Conservation (phyloP, 1,140 invertebrate genomes). For the Linepithema humile region DNA sequence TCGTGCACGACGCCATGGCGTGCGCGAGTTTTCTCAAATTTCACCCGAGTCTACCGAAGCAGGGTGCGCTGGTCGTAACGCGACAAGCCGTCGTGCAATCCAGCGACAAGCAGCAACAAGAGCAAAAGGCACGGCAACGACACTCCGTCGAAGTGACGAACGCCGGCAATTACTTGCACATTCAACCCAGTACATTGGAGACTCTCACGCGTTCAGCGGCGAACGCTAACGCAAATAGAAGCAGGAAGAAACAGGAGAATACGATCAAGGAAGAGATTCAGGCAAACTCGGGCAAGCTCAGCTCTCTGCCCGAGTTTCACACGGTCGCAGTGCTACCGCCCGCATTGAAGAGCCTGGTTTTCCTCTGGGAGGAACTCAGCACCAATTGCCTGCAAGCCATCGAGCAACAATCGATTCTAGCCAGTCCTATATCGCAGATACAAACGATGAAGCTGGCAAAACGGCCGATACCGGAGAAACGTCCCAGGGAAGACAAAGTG, state of each 20-base stretch:
- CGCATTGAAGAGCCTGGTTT: slow-evolving; percentile 92
- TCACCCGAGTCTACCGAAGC: slow-evolving; percentile 94
- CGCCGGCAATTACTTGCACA: slow-evolving; percentile 91
- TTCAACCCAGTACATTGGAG: slow-evolving; percentile 91
- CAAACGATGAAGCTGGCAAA: slow-evolving; percentile 82
- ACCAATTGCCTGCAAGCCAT: slow-evolving; percentile 88
- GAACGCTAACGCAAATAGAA: slow-evolving; percentile 89
- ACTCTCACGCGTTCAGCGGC: slow-evolving; percentile 90
- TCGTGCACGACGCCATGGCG: slow-evolving; percentile 98
- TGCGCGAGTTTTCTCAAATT: slow-evolving; percentile 98
- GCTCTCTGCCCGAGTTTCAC: slow-evolving; percentile 82
- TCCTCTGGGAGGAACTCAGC: slow-evolving; percentile 96
- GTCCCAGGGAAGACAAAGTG: slow-evolving; percentile 80
- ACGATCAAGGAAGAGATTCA: slow-evolving; percentile 86
- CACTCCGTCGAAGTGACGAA: slow-evolving; percentile 95
- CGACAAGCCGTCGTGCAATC: slow-evolving; percentile 75
- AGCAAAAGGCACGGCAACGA: slow-evolving; percentile 89
- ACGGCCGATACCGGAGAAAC: slow-evolving; percentile 74
- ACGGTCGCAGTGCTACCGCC: slow-evolving; percentile 92
- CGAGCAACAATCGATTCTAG: slow-evolving; percentile 84
- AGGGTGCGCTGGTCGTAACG: slow-evolving; percentile 91
- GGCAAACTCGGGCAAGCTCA: slow-evolving; percentile 73
- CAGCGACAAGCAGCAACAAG: slow-evolving; percentile 83
- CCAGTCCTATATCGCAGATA: slow-evolving; percentile 83
- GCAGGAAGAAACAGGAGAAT: slow-evolving; percentile 84